Evolutionary conservation across 2,888 invertebrate genomes (phyloP), one percentile per base, ranked within the genome.

Genomic region (Cephus pygmeus): DNA sequence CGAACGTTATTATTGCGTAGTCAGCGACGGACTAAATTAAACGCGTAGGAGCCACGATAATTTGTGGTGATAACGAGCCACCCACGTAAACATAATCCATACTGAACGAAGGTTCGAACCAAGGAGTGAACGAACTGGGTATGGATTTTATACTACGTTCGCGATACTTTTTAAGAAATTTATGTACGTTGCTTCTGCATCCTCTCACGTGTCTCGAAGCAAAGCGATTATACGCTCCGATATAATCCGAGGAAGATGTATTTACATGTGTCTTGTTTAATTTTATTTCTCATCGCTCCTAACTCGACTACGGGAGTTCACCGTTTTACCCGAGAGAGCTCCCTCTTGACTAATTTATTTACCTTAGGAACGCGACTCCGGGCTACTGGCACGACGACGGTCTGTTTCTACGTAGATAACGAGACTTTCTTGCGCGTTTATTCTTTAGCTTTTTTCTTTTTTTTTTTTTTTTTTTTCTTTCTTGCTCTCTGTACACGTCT

Each of bases 41-140:
- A 84, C 82, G 83, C 84, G 87, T 85, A 83, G 83, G 81, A 83
- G 84, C 79, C 79, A 79, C 76, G 81, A 82, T 87, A 87, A 87
- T 87, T 85, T 81, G 82, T 80, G 82, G 85, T 83, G 87, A 86
- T 87, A 87, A 87, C 86, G 83, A 86, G 79, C 83, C 82, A 83
- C 85, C 85, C 85, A 85, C 87, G 83, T 83, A 77, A 79, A 78
- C 76, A 80, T 76, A 74, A 78, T 81, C 69, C 73, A 75, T 76
- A n/a, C 56, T 75, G 75, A 79, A 81, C 36, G 78, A 78, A 40
- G 80, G 79, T 69, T 79, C 73, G 77, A 74, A 71, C 80, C 73
- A 77, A 76, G 75, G 71, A 56, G 56, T 56, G 9, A 56, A 56
- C 23, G 9, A 56, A 23, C 2, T 23, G 23, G 15, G 56, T 56